Base-by-base conservation (phyloP, 1,140 invertebrate species). In the Danaus plexippus region DNA sequence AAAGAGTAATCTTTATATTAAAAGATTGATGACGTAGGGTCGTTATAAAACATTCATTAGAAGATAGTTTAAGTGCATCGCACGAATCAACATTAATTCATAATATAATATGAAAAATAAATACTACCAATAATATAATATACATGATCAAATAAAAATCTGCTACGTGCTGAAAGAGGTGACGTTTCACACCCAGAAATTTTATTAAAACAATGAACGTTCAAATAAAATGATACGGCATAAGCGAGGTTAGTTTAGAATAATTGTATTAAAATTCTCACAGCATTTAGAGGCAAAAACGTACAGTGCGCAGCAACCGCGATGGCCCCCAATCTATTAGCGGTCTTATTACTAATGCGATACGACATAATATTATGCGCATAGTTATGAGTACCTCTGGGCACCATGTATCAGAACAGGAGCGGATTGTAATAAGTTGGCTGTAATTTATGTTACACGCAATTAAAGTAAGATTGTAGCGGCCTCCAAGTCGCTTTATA, bases 391-490 rank as follows among this genome's bases (percentile, higher is more conserved):
- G 41, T 43, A 49, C 18, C 41, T 48, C 40, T 42, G 22, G 15
- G 64, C 71, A 62, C 54, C 59, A 59, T 66, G 77, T 80, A 80
- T 77, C 71, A 67, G 63, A 80, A 75, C 71, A 63, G 77, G 72
- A 81, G 78, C 73, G 69, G 75, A 71, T 79, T 76, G 80, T 80
- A 83, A 83, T 86, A 83, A 84, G 80, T 86, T 80, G 64, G 55
- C 61, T 54, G 68, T 86, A 84, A 86, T 83, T 86, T 82, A 86
- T 84, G 80, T 83, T 79, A 74, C 75, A 77, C 69, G 83, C 79
- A 83, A 84, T 86, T 86, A 86, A 86, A 83, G 77, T 81, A 80
- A 86, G 79, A 86, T 81, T 79, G 83, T 81, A 73, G 64, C 63
- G 68, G 56, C 63, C 67, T 67, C 59, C 56, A 32, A 59, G 56